phyloP scores from a whole-genome alignment of 2,888 invertebrate genomes.

The Drosophila affinis region DNA sequence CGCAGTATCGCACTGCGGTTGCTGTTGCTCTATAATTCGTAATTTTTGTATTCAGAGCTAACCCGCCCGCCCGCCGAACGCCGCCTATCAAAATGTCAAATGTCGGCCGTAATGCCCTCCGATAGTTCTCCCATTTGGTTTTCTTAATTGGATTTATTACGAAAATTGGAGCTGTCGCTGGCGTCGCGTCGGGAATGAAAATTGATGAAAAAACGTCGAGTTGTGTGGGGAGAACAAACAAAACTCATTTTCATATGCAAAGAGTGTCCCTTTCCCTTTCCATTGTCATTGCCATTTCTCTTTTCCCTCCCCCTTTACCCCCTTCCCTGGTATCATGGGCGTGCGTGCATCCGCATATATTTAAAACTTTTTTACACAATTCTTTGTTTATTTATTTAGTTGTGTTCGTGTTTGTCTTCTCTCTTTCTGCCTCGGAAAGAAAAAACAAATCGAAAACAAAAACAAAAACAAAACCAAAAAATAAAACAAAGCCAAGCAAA shows the following conservation, averaged over 20 bases:
- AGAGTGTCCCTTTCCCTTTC: constrained; percentile 37
- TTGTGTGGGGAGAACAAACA: constrained; percentile 38
- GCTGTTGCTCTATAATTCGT: neutral
- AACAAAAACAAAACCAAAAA: neutral
- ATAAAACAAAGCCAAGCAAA: neutral
- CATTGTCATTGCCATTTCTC: neutral
- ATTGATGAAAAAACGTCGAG: constrained; percentile 20
- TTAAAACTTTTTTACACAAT: constrained; percentile 60
- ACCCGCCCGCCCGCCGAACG: neutral
- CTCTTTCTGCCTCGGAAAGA: constrained; percentile 20
- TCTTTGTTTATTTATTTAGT: constrained; percentile 59
- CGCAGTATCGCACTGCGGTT: neutral
- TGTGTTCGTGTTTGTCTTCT: constrained; percentile 48
- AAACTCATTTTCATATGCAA: constrained; percentile 76
- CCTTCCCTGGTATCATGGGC: constrained; percentile 6
- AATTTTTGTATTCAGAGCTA: constrained; percentile 11
- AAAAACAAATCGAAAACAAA: constrained; percentile 12
- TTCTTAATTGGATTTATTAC: constrained; percentile 60
- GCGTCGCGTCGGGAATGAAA: constrained; percentile 7
- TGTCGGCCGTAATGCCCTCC: constrained; percentile 44
- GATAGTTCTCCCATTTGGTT: constrained; percentile 57
- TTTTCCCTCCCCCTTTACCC: neutral
- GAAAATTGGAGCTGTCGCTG: neutral
- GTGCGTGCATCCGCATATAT: constrained; percentile 72
- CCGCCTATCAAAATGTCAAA: constrained; percentile 54